These are phyloP conservation scores for Stenodema calcarata DNA, from an alignment of 2,888 invertebrate genomes.

Conservation along the genomic window DNA sequence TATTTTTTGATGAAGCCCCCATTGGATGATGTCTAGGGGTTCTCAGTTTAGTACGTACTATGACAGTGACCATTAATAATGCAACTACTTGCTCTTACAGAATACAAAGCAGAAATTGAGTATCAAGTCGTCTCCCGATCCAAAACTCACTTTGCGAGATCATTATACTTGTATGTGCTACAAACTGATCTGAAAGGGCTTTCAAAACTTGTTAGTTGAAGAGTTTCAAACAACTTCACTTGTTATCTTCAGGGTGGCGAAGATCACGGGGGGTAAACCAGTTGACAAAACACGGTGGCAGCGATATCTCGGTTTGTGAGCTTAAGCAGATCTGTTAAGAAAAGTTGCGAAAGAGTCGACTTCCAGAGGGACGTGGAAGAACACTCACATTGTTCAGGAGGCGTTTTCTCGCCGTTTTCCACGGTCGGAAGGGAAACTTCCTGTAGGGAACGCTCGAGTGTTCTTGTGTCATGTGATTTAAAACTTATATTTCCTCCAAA, in stretches of 20 bases:
- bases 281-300: background rate
- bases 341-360: background rate
- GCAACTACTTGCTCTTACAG: no score
- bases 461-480: background rate
- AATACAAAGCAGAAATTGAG: no score
- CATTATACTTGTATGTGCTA: no score
- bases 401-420: background rate
- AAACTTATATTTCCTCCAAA: background rate
- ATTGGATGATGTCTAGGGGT: no score
- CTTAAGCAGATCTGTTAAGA: constrained; percentile 5
- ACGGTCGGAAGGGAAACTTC: background rate
- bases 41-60: no score
- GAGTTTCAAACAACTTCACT: background rate
- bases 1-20: no score
- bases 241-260: background rate
- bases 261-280: background rate
- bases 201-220: background rate
- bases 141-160: no score
- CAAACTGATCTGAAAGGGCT: background rate
- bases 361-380: background rate
- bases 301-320: constrained; percentile 9
- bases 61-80: no score
- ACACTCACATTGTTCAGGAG: background rate
- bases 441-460: background rate
- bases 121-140: no score